Evolutionary conservation across 2,797 vertebrate species (phyloP).

Genomic region (Geotrypetes seraphini): DNA sequence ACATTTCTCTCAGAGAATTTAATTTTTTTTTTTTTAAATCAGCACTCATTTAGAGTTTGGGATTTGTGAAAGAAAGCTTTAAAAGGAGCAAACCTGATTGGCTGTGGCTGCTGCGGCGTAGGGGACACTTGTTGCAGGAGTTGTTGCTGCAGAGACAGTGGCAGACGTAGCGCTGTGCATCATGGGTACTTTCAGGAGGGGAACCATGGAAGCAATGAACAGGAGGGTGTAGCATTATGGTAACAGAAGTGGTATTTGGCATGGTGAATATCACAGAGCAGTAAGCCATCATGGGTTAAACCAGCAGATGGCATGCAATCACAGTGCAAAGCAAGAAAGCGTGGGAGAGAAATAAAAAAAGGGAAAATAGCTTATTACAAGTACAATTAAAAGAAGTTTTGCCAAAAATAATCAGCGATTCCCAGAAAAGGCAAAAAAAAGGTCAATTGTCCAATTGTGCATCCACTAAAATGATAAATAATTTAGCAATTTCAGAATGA

Average conservation of each 20-base stretch:
- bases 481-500: neutral
- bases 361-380: constrained; percentile 85
- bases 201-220: constrained; percentile 99
- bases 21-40: constrained; percentile 64
- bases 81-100: constrained; percentile 99
- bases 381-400: constrained; percentile 89
- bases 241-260: constrained; percentile 83
- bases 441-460: constrained; percentile 5
- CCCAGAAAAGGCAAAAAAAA: constrained; percentile 59
- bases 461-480: constrained; percentile 6
- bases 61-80: constrained; percentile 97
- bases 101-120: constrained; percentile 99
- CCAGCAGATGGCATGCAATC: constrained; percentile 98
- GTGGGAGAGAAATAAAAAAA: constrained; percentile 81
- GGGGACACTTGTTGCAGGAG: constrained; percentile 99
- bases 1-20: constrained; percentile 65
- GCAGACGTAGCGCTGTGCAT: constrained; percentile 99
- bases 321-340: constrained; percentile 96
- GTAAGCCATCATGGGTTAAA: constrained; percentile 97
- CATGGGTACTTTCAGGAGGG: constrained; percentile 99
- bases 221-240: constrained; percentile 99
- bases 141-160: constrained; percentile 99
- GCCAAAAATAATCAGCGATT: constrained; percentile 70
- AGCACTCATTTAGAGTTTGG: constrained; percentile 90
- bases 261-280: constrained; percentile 90